Percentiles rank a stretch among this genome's conserved stretches.
Evolutionary conservation across 2,113 vertebrate genomes (phyloP).

Genomic region (Campylomormyrus tamandua): DNA sequence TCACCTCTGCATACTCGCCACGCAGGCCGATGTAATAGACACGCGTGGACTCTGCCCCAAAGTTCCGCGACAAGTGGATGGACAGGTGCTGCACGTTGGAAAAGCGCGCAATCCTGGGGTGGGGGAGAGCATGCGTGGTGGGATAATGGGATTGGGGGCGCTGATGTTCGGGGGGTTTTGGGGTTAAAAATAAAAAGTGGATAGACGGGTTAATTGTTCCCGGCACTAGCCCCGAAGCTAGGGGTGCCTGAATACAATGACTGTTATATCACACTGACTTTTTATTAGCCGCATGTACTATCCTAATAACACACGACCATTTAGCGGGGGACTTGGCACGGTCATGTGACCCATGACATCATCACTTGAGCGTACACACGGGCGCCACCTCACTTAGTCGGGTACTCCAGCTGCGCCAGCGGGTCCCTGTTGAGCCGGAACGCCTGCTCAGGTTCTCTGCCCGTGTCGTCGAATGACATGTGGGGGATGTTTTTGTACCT

Average conservation of each 20-base stretch:
- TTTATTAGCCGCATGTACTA: neutral
- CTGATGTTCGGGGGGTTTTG: neutral
- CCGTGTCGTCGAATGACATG: conserved; percentile 91
- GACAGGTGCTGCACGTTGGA: conserved; percentile 85
- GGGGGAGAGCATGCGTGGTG: neutral
- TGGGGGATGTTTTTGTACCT: conserved; percentile 95
- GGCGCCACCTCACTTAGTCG: conserved; percentile 74
- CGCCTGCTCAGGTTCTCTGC: conserved; percentile 82
- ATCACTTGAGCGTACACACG: neutral
- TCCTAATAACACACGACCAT: neutral
- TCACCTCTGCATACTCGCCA: conserved; percentile 87
- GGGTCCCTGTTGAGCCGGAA: conserved; percentile 85
- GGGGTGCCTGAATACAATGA: neutral
- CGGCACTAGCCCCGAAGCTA: neutral
- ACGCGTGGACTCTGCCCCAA: conserved; percentile 79
- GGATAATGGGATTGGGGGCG: neutral
- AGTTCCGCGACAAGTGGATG: conserved; percentile 91
- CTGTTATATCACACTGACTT: neutral
- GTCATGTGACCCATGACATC: neutral
- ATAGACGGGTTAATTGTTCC: neutral
- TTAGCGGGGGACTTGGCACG: neutral
- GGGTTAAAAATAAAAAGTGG: neutral
- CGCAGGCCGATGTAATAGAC: conserved; percentile 89
- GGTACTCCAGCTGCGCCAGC: conserved; percentile 81
- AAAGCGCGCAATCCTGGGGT: conserved; percentile 82